These are phyloP conservation scores for Noctua janthina DNA, from an alignment of 2,888 invertebrate genomes.

Conservation along the genomic window DNA sequence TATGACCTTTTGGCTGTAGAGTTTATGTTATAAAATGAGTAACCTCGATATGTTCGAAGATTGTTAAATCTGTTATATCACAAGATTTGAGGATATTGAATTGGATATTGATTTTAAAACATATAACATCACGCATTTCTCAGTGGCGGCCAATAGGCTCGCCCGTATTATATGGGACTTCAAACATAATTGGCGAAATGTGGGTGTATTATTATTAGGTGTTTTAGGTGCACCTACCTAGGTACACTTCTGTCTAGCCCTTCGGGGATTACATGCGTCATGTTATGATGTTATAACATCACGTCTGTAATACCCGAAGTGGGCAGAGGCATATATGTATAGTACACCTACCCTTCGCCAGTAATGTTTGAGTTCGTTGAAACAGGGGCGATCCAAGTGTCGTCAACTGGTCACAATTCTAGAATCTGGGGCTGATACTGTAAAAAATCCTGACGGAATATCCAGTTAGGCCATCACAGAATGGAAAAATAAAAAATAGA, in stretches of 20 bases:
- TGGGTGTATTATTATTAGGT: too few species aligned
- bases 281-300: too few species aligned
- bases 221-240: too few species aligned
- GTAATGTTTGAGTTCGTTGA: neutral
- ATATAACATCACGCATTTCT: too few species aligned
- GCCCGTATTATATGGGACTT: too few species aligned
- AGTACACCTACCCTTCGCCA: neutral
- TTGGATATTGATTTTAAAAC: neutral
- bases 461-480: too few species aligned
- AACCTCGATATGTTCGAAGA: slow-evolving; percentile 37
- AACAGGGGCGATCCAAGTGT: neutral
- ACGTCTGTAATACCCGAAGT: neutral
- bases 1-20: slow-evolving; percentile 51
- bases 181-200: too few species aligned
- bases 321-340: neutral
- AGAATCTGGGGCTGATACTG: neutral
- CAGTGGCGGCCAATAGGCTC: too few species aligned
- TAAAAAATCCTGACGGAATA: neutral
- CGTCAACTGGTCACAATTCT: neutral
- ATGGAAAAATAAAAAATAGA: neutral
- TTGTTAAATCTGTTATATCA: slow-evolving; percentile 25
- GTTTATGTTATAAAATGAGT: slow-evolving; percentile 27
- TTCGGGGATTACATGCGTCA: too few species aligned
- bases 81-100: neutral
- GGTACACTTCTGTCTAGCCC: too few species aligned